phyloP scores from a whole-genome alignment of 2,888 invertebrate species.

The Acheta domesticus region DNA sequence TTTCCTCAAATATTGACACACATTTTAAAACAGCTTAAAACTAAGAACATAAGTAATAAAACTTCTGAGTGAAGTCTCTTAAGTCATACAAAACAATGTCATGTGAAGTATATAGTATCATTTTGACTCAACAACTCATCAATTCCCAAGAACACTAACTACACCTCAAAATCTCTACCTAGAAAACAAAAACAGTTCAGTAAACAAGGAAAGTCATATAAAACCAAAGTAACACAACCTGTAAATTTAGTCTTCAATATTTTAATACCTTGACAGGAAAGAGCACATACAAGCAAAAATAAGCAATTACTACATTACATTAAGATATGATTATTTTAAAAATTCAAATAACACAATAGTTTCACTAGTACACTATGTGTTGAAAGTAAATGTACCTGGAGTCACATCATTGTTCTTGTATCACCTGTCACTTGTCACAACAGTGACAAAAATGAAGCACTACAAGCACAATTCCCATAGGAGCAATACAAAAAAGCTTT shows the following conservation, averaged over 20 bases:
- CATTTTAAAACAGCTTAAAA: too few species aligned
- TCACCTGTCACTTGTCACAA: constrained; percentile 18
- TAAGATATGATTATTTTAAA: neutral
- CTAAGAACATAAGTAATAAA: too few species aligned
- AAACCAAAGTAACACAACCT: neutral
- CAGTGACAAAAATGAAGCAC: constrained; percentile 18
- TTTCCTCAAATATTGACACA: too few species aligned
- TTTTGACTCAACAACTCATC: neutral
- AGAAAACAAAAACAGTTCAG: neutral
- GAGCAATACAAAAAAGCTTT: neutral
- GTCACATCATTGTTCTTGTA: constrained; percentile 18
- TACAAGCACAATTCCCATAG: neutral
- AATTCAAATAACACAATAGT: neutral
- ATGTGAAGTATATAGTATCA: too few species aligned
- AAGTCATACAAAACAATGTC: too few species aligned
- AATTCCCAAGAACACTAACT: neutral
- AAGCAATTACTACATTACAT: neutral
- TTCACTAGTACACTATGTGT: constrained; percentile 1
- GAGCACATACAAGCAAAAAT: neutral
- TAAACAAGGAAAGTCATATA: neutral
- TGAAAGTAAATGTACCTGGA: neutral
- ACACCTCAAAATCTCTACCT: neutral
- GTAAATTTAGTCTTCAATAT: neutral
- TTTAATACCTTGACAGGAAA: neutral
- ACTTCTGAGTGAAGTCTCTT: too few species aligned